phyloP scores from a whole-genome alignment of 64 coral and sea anemone genomes.

The Stichodactyla helianthus region DNA sequence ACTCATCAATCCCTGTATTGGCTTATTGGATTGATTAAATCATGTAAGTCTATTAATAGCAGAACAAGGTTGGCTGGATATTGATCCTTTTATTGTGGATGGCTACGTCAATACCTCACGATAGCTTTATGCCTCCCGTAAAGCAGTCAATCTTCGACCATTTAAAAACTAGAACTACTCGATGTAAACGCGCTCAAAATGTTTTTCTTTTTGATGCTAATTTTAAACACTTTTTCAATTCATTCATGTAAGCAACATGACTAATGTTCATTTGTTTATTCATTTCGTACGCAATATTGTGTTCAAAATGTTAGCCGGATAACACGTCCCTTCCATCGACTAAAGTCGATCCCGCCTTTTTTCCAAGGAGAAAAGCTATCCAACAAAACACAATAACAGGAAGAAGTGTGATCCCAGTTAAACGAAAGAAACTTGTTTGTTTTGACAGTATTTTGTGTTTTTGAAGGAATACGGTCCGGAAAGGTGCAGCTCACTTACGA shows the following conservation, averaged over 20 bases:
- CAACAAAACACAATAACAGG: background rate
- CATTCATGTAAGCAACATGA: no score
- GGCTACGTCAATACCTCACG: background rate
- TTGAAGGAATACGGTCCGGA: background rate
- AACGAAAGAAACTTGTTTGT: background rate
- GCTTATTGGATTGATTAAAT: background rate
- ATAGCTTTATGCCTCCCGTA: no score
- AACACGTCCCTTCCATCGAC: background rate
- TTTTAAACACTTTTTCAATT: no score
- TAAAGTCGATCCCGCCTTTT: background rate
- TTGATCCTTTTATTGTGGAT: background rate
- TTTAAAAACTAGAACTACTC: no score
- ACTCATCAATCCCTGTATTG: background rate
- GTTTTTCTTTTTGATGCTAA: no score
- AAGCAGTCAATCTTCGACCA: no score
- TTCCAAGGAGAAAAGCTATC: background rate
- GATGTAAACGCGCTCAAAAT: no score
- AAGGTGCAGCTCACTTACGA: background rate
- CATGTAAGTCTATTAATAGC: background rate
- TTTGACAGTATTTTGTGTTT: slow-evolving; percentile 2
- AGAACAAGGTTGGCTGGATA: background rate
- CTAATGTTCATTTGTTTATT: no score
- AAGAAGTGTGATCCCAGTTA: background rate
- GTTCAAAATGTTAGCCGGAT: background rate
- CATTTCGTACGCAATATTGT: no score